phyloP scores from a whole-genome alignment of 2,113 vertebrate species.

The Pterocles gutturalis region DNA sequence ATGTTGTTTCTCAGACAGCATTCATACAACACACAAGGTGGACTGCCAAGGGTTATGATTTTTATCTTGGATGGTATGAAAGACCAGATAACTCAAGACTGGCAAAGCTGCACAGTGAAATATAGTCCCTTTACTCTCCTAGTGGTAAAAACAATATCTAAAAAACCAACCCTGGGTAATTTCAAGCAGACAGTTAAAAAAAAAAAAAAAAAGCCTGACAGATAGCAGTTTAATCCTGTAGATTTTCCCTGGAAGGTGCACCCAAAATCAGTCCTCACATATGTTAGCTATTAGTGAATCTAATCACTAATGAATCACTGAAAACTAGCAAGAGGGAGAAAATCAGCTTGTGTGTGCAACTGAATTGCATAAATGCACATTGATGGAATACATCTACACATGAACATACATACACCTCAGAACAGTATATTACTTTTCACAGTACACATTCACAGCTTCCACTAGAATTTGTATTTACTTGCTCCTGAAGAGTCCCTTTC shows the following conservation, averaged over 20 bases:
- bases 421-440: neutral
- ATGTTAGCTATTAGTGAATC: neutral
- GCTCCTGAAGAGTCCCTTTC: neutral
- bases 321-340: neutral
- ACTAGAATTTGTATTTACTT: neutral
- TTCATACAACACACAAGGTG: neutral
- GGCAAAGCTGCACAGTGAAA: neutral
- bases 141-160: neutral
- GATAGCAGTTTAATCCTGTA: neutral
- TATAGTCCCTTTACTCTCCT: neutral
- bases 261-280: neutral
- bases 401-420: neutral
- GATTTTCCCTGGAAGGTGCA: neutral
- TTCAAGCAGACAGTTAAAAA: neutral
- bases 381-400: neutral
- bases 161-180: neutral
- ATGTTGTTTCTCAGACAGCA: neutral
- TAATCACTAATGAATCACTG: neutral
- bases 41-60: neutral
- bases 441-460: neutral
- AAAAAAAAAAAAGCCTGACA: slow-evolving; percentile 7
- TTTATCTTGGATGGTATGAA: neutral
- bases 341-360: neutral
- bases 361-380: neutral
- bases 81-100: slow-evolving; percentile 3